Evolutionary conservation across 2,797 vertebrate genomes (phyloP), one percentile per base, ranked within the genome.

Genomic region (Hafferia zeledoni): DNA sequence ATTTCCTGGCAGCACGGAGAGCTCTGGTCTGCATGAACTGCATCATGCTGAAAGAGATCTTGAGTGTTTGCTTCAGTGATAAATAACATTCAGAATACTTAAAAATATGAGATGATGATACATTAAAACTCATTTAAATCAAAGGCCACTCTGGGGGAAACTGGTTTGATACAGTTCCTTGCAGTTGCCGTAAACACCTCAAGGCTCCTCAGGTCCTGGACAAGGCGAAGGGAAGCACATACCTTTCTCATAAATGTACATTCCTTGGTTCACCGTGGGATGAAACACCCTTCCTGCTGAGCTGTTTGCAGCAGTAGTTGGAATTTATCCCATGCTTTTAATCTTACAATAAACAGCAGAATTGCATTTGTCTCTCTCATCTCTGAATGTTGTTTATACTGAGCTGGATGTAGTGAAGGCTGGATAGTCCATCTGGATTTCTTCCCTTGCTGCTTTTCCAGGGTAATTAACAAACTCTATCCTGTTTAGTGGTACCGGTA

Each of bases 381-480:
- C 60, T 91, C 63, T 72, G 55, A 82, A 18, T 24, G 39, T 50
- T 92, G 92, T 93, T 96, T 94, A 92, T 91, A 86, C 30, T 72
- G 67, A 46, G 47, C 25, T 84, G 52, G 71, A 81, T 81, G 35
- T 22, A 69, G 79, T 5, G 7, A 22, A 86, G 24, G 5, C 27
- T 78, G 49, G 17, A 37, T 43, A 53, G 37, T 53, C 44, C 87
- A 70, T 76, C 49, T 86, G 89, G 70, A 76, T 91, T 91, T 74
- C 63, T 94, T 83, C 43, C 59, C 44, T 33, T 72, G 31, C 37
- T 79, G 33, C 59, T 93, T 83, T 78, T 81, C 63, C 63, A 63
- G 33, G 30, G 22, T 83, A 71, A 82, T 60, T 91, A 90, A 88
- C 79, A 43, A 37, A 37, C 19, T 47, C 61, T 70, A 13, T 83